Evolutionary conservation across 2,113 vertebrate species (phyloP).

Genomic region (Lagopus muta): DNA sequence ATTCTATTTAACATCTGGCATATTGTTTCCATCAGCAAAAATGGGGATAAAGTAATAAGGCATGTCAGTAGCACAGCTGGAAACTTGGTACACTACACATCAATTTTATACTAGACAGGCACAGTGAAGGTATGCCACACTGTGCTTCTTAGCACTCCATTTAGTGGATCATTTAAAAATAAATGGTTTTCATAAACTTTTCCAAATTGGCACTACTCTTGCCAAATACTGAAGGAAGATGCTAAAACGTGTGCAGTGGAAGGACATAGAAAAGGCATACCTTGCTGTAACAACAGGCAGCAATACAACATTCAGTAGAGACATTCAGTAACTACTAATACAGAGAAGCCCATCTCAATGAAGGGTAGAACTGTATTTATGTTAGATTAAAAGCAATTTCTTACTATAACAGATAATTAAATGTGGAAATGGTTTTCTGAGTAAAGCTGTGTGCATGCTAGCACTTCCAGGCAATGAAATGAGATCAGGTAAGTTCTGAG

Average conservation of each 20-base stretch:
- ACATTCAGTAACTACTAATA: neutral
- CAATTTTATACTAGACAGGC: neutral
- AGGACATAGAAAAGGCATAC: neutral
- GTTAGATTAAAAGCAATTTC: neutral
- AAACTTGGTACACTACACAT: rapidly evolving
- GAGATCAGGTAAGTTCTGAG: neutral
- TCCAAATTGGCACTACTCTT: neutral
- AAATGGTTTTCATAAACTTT: neutral
- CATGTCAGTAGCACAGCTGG: neutral
- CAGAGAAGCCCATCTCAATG: neutral
- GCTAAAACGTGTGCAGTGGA: rapidly evolving
- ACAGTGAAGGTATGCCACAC: neutral
- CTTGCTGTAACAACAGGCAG: rapidly evolving
- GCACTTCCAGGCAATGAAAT: neutral
- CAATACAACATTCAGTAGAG: neutral
- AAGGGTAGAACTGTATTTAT: neutral
- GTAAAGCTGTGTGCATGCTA: neutral
- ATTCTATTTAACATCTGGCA: neutral
- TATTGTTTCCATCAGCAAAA: neutral
- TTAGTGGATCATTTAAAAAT: neutral
- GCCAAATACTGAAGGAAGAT: neutral
- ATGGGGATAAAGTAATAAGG: neutral
- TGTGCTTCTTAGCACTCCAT: neutral
- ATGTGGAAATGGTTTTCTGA: neutral
- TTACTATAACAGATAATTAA: neutral